A percentile compares a stretch with the other conserved stretches of the same genome.
These are phyloP conservation scores for Mungos mungo DNA, from an alignment of 2,113 vertebrate genomes.

Conservation along the genomic window DNA sequence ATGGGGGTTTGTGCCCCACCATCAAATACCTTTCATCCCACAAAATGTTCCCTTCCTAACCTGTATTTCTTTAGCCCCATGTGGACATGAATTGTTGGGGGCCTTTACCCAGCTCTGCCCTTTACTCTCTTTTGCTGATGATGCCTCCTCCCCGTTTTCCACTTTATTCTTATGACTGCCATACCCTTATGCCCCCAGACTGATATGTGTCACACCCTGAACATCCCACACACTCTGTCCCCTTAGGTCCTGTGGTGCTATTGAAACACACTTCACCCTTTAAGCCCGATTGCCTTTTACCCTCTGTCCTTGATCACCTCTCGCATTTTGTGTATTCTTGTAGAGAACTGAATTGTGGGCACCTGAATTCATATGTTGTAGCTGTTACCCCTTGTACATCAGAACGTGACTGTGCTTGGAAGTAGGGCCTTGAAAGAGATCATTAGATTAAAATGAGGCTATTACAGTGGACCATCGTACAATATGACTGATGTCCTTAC, in stretches of 20 bases:
- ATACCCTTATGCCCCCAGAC: neutral
- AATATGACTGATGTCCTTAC: neutral
- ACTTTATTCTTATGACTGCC: neutral
- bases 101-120: neutral
- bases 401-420: neutral
- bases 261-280: neutral
- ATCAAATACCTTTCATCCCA: neutral
- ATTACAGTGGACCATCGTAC: neutral
- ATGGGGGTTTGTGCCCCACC: neutral
- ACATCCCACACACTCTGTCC: neutral
- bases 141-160: neutral
- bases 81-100: neutral
- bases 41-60: neutral
- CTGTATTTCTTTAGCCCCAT: neutral
- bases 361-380: neutral
- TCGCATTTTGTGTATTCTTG: neutral
- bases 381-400: neutral
- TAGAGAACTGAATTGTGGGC: neutral
- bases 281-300: neutral
- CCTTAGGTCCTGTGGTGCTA: neutral
- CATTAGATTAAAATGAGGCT: neutral
- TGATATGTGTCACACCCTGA: neutral
- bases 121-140: neutral
- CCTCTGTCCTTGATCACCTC: neutral
- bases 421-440: neutral